Conservation (phyloP, 2,888 invertebrate species). For the Athrips mouffetella region DNA sequence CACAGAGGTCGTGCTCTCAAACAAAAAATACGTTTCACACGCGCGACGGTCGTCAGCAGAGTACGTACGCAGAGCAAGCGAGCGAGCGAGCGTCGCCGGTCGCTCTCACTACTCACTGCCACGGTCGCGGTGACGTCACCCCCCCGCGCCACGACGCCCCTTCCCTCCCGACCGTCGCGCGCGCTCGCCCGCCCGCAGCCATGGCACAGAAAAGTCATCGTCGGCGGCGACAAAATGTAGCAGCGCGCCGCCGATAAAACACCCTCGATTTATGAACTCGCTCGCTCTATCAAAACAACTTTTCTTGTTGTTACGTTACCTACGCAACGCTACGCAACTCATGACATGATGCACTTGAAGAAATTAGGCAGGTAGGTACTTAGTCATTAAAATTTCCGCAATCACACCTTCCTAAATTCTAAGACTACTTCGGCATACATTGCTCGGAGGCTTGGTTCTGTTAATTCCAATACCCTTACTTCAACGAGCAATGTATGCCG, state of each 20-base stretch:
- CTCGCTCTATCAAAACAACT: conserved; percentile 65
- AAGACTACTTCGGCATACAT: too few species aligned
- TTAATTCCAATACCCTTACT: too few species aligned
- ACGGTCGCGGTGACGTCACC: conserved; percentile 77
- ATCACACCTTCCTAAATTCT: too few species aligned
- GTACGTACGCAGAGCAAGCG: conserved; percentile 58
- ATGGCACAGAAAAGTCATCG: conserved; percentile 70
- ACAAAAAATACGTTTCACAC: conserved; percentile 63
- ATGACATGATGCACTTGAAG: not conserved
- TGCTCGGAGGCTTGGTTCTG: too few species aligned
- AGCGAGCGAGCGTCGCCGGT: conserved; percentile 51
- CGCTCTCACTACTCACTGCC: conserved; percentile 75
- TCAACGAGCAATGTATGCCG: too few species aligned
- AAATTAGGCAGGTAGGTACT: not conserved
- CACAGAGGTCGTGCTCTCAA: conserved; percentile 47
- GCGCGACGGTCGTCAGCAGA: conserved; percentile 73
- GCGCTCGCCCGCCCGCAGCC: conserved; percentile 50
- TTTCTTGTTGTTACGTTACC: conserved; percentile 58
- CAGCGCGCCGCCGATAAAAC: conserved; percentile 72
- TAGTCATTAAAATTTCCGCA: too few species aligned
- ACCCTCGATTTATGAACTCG: conserved; percentile 66
- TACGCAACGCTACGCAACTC: conserved; percentile 42
- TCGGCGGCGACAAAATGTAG: conserved; percentile 55
- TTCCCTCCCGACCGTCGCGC: conserved; percentile 29
- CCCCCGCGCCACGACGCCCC: conserved; percentile 37